Evolutionary conservation across 92 coral and sea anemone species (phyloP), one percentile per base, ranked within the genome.

Genomic region (Palythoa grandiflora): DNA sequence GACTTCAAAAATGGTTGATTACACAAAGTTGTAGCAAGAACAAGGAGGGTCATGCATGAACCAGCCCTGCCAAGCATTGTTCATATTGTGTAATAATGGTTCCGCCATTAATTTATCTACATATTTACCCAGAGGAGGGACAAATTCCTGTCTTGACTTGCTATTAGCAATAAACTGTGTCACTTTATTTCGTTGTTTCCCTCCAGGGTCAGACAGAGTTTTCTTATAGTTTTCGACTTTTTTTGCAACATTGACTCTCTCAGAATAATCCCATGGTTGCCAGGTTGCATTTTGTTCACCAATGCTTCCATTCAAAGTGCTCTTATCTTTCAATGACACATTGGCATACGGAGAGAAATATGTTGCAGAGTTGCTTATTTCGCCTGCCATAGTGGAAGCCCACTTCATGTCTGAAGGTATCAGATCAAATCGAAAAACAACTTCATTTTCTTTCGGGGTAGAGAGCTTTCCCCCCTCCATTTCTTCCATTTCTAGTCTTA

Each of bases 1-100:
- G 85, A 80, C 36, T 80, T 80, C 85, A 80, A 38, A 57, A 80
- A 80, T 50, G 85, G 72, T 35, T 80, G 85, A 65, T 80, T 80
- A 53, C 85, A 17, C 28, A 66, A 21, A 21, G 28, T 17, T 17
- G 37, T 17, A 17, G 86, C 95, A 12, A 92, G 28, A 16, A 83
- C 52, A 52, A 92, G 85, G 12, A 79, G 48, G 53, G 44, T 36
- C 10, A 47, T 75, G 73, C 10, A 47, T 75, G 73, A 92, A 87
- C 93, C 90, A 92, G 89, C 86, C 81, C 52, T 89, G 92, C 92
- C 92, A 92, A 13, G 93, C 94, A 89, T 86, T 92, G 80, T 91
- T 91, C 44, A 77, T 91, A 76, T 83, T 88, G 75, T 83, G 90
- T 5, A 79, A 74, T 5, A 79, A 74, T 12, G 90, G 92, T 79